These are phyloP conservation scores for Acanthococcus lagerstroemiae DNA, from an alignment of 2,888 invertebrate species.

Conservation along the genomic window DNA sequence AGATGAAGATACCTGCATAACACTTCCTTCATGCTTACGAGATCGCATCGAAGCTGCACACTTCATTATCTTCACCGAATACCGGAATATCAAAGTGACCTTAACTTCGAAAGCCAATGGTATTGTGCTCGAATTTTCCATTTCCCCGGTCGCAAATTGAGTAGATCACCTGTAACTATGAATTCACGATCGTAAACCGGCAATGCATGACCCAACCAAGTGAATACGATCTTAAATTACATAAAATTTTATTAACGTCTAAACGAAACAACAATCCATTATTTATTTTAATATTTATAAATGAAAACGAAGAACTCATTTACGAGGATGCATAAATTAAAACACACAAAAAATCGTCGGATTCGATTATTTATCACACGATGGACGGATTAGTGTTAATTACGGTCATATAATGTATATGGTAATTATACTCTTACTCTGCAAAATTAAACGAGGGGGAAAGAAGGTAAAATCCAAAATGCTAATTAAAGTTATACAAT, in stretches of 20 bases:
- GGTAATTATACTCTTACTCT: neutral
- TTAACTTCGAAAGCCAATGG: too few relatives aligned
- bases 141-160: too few relatives aligned
- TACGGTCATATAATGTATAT: neutral
- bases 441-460: neutral
- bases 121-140: too few relatives aligned
- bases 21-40: too few relatives aligned
- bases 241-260: slow-evolving; percentile 14
- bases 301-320: slow-evolving; percentile 5
- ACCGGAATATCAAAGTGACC: too few relatives aligned
- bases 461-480: neutral
- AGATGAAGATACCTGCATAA: too few relatives aligned
- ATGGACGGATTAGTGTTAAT: slow-evolving; percentile 13
- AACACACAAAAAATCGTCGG: slow-evolving; percentile 1
- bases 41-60: too few relatives aligned
- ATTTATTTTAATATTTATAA: neutral
- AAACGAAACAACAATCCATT: slow-evolving; percentile 17
- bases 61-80: too few relatives aligned
- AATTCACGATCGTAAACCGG: too few relatives aligned
- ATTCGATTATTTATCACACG: slow-evolving; percentile 16
- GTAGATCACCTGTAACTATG: too few relatives aligned
- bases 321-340: neutral
- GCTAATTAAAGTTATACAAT: neutral
- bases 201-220: too few relatives aligned
- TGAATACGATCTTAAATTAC: too few relatives aligned